Evolutionary conservation across 2,797 vertebrate genomes (phyloP), one percentile per base, ranked within the genome.

Genomic region (Octomys mimax): DNA sequence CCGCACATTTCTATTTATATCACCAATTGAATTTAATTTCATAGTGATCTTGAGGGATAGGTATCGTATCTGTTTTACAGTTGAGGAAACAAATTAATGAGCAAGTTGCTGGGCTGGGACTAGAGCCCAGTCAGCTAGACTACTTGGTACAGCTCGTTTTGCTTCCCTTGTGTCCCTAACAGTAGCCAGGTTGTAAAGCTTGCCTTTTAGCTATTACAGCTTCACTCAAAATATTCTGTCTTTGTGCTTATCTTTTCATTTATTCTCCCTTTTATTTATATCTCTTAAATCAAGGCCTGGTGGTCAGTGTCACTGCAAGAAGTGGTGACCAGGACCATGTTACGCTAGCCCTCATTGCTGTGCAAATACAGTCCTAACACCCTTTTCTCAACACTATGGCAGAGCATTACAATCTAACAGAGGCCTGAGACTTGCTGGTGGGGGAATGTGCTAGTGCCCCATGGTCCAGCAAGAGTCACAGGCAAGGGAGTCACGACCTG

Each of bases 21-120:
- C 22, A 52, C 36, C 93, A 36, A 82, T 24, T 66, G 49, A 92
- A 78, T 68, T 85, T 54, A 83, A 92, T 86, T 78, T 79, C 64
- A 57, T 22, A 46, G 36, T 57, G 73, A 93, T 68, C 33, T 75
- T 77, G 57, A 92, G 59, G 54, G 18, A 31, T 12, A 33, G 66
- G 11, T 26, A 28, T 82, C 78, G n/a, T 14, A 57, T 4, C 33
- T 39, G 81, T 73, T 93, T 85, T 39, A 86, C 6, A 78, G 70
- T 80, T 54, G 26, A 81, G 31, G 8, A 81, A 92, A 68, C 18
- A 52, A 46, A 54, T 64, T 52, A 33, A 73, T 42, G 8, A 71
- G 68, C 52, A 87, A 92, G 21, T 59, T 49, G 14, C 62, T 49
- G 89, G 85, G 54, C 62, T 79, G 68, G 57, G n/a, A 42, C 68